Conservation (phyloP, 2,113 vertebrate species). For the Climacteris rufus region DNA sequence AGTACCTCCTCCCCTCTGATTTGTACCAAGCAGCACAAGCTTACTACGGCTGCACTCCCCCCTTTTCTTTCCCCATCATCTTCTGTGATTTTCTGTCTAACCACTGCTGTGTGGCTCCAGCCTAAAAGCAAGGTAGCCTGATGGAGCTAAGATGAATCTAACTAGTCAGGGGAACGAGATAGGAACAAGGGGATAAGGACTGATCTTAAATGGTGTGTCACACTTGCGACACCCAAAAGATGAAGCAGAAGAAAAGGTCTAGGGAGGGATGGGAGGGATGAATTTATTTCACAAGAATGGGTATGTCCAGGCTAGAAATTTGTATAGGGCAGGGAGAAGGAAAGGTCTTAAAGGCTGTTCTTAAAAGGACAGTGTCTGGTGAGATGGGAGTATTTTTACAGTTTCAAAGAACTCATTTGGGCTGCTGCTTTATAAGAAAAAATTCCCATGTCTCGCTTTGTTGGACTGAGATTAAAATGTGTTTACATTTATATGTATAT, state of each 20-base stretch:
- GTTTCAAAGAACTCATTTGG: background rate
- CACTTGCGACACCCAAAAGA: background rate
- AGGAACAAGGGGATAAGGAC: background rate
- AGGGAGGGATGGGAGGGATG: background rate
- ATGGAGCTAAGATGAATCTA: background rate
- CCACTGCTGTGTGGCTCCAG: background rate
- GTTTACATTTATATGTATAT: background rate
- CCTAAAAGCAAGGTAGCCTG: background rate
- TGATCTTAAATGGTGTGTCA: background rate
- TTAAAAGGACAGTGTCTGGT: background rate
- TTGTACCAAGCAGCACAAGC: fast-evolving
- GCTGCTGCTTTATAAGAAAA: background rate
- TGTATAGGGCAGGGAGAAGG: background rate
- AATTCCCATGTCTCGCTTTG: background rate
- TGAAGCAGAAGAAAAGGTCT: background rate
- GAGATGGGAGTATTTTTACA: background rate
- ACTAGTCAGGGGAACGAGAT: background rate
- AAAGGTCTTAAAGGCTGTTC: background rate
- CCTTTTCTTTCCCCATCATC: background rate
- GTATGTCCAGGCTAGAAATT: background rate
- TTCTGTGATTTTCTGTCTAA: background rate
- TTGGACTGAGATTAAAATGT: background rate
- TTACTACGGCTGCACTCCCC: background rate
- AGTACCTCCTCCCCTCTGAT: background rate
- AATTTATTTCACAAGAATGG: background rate